Percentiles rank a stretch among this genome's conserved stretches.
Conservation (phyloP, 2,888 invertebrate genomes). For the Dynastes maya region DNA sequence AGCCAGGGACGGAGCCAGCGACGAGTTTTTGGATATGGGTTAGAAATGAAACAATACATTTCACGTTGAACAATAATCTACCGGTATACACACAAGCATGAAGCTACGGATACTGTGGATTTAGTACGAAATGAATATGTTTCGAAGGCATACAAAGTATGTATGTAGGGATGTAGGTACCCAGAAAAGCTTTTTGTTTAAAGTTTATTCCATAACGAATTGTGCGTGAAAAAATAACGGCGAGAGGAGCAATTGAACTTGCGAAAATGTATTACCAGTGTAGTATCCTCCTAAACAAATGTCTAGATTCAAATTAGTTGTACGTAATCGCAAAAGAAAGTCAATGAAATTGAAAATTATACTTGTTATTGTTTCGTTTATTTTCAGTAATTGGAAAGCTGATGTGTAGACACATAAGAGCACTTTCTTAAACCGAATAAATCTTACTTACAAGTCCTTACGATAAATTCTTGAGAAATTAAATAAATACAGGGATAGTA, state of each 20-base stretch:
- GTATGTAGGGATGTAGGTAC: background rate
- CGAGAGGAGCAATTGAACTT: constrained; percentile 7
- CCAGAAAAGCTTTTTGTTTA: constrained; percentile 17
- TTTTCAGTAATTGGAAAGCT: too few species aligned
- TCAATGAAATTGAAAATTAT: too few species aligned
- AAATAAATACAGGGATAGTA: too few species aligned
- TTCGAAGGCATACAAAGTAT: constrained; percentile 29
- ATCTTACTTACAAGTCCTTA: too few species aligned
- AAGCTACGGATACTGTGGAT: background rate
- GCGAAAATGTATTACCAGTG: background rate
- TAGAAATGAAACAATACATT: constrained; percentile 42
- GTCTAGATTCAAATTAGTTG: too few species aligned
- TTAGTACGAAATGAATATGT: constrained; percentile 34
- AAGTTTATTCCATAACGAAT: constrained; percentile 1
- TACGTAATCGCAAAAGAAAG: too few species aligned
- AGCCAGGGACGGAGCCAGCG: constrained; percentile 37
- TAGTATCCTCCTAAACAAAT: too few species aligned
- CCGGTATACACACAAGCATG: background rate
- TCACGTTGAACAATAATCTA: constrained; percentile 22
- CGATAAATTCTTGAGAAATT: too few species aligned
- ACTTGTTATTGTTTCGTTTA: too few species aligned
- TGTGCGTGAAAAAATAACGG: constrained; percentile 5
- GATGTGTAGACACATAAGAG: too few species aligned
- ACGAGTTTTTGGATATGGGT: constrained; percentile 35
- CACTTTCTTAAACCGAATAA: too few species aligned